Base-by-base conservation (phyloP, 2,888 invertebrate genomes). In the Ophion obscuratus region DNA sequence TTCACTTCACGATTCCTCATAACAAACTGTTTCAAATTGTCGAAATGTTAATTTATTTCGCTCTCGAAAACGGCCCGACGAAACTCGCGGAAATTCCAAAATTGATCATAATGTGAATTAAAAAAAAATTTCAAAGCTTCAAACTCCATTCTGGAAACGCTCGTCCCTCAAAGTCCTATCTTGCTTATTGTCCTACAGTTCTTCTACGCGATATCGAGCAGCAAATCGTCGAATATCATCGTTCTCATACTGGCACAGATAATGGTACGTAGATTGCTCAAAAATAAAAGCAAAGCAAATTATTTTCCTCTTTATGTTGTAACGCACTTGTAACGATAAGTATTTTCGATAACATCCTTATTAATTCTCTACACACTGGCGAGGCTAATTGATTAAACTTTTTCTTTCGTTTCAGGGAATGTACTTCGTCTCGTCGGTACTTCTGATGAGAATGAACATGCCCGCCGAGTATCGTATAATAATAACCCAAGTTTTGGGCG, bases 371-470 rank as follows among this genome's bases (percentile, higher is more conserved):
- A 10, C 24, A 71, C 10, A 11, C 11, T 31, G 77, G 40, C 59
- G 57, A 44, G 36, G n/a, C 27, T 57, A 77, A 77, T 59, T 17
- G 47, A 17, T 24, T 62, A 14, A 20, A 10, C 14, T n/a, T 62
- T 47, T 73, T 5, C 73, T 31, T 59, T 88, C 90, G 86, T 94
- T 95, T 73, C 93, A 96, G 96, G 99, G 99, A 61, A 99, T 99
- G 99, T 99, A 99, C 93, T 99, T 99, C 95, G 98, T 99, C 78
- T 99, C 99, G 0, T 99, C 98, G 0, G 99, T 99, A 0, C 95
- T 99, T 0, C 95, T 99, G 62, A 98, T 99, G 97, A 95, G 99
- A 47, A 99, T 99, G 99, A 99, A 99, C 93, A 99, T 99, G 98
- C 99, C 99, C 0, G 96, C 97, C 0, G 99, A 99, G 94, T 99